Percentiles rank a stretch among this genome's conserved stretches.
Conservation (phyloP, 1,140 invertebrate genomes). For the Belonocnema kinseyi region DNA sequence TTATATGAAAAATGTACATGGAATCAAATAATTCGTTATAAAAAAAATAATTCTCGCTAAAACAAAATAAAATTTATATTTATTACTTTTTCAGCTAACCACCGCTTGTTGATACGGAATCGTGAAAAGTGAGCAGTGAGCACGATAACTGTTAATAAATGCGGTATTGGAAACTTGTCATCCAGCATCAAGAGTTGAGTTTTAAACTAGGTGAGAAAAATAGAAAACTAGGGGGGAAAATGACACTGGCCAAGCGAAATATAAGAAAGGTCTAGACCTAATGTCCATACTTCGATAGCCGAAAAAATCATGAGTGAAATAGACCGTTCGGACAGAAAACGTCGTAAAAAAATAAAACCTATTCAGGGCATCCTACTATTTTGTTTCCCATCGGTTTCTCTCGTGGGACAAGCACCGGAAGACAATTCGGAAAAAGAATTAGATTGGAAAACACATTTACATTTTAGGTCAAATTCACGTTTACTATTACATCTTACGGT, state of each 20-base stretch:
- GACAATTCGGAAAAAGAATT: neutral
- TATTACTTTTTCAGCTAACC: neutral
- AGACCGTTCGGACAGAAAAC: conserved; percentile 36
- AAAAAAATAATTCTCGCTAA: no score
- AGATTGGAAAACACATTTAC: conserved; percentile 18
- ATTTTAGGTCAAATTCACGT: neutral
- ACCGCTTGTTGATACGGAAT: neutral
- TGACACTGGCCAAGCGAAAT: neutral
- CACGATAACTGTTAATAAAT: conserved; percentile 2
- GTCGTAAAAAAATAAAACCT: conserved; percentile 38
- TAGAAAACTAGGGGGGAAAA: neutral
- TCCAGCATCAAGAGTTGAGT: conserved; percentile 28
- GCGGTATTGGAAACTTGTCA: conserved; percentile 26
- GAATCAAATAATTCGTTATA: no score
- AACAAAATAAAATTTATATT: neutral
- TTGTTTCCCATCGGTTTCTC: conserved; percentile 37
- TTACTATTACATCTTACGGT: neutral
- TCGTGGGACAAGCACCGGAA: neutral
- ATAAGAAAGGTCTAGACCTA: conserved; percentile 11
- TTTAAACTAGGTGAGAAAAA: conserved; percentile 30
- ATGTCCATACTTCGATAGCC: neutral
- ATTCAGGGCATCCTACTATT: neutral
- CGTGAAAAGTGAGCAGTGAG: neutral
- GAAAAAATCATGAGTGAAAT: neutral
- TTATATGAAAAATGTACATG: neutral